These are phyloP conservation scores for Spinus pinus DNA, from an alignment of 2,797 vertebrate genomes.

Conservation along the genomic window DNA sequence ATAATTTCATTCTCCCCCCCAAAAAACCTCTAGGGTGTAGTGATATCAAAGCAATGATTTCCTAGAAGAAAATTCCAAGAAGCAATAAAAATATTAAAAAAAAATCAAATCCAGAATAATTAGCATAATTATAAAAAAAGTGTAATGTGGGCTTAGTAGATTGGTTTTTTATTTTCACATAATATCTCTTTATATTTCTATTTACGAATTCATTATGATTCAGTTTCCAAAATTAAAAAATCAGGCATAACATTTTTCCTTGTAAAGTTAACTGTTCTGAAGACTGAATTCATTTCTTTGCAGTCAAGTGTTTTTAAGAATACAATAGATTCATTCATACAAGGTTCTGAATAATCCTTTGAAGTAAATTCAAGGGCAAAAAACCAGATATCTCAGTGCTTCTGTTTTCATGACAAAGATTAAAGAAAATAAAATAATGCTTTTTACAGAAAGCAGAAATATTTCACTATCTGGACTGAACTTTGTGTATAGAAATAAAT, in stretches of 20 bases:
- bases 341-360: not conserved
- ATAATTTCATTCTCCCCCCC: not conserved
- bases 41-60: not conserved
- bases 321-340: not conserved
- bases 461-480: not conserved
- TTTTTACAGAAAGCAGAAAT: not conserved
- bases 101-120: not conserved
- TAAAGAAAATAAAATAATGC: not conserved
- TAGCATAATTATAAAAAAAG: not conserved
- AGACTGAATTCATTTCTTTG: not conserved
- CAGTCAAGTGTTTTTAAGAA: not conserved
- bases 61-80: not conserved
- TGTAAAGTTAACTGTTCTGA: not conserved
- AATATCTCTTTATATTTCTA: not conserved
- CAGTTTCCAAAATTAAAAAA: not conserved
- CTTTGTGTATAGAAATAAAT: not conserved
- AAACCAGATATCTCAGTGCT: fast-evolving
- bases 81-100: not conserved
- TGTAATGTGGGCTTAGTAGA: not conserved
- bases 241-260: not conserved
- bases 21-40: not conserved
- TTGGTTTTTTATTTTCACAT: not conserved
- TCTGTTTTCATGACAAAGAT: not conserved
- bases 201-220: not conserved
- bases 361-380: not conserved